Conservation (phyloP, 2,888 invertebrate species). For the Limnephilus marmoratus region DNA sequence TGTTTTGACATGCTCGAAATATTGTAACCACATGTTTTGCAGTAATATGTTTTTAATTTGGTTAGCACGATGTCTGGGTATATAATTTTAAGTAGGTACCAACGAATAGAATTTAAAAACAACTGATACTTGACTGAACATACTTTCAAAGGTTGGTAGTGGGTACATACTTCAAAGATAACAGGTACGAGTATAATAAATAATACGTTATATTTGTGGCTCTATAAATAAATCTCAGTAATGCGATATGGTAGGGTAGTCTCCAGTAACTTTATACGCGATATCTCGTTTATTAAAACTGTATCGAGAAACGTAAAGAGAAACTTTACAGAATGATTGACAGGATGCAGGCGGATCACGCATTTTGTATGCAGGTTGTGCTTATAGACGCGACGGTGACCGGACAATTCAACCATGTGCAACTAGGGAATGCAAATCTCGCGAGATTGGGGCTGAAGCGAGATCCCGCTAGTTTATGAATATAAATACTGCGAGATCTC, state of each 20-base stretch:
- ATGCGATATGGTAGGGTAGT: background rate
- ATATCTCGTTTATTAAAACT: background rate
- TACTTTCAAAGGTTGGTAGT: background rate
- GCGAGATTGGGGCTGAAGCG: no score
- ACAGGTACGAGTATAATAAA: background rate
- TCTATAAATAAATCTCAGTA: background rate
- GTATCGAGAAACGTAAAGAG: background rate
- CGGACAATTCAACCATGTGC: no score
- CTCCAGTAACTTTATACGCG: background rate
- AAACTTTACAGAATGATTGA: background rate
- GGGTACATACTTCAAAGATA: background rate
- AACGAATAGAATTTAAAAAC: no score
- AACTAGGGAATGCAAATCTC: no score
- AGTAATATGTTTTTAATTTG: background rate
- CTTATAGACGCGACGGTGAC: background rate
- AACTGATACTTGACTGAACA: background rate
- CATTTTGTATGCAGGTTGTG: background rate
- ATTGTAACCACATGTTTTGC: background rate
- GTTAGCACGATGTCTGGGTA: background rate
- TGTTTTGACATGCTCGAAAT: background rate
- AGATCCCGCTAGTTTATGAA: no score
- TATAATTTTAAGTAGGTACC: background rate
- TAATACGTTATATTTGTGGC: background rate
- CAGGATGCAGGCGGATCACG: background rate
- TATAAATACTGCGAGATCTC: no score